Evolutionary conservation across 1,140 invertebrate genomes (phyloP).

Genomic region (Uloborus diversus): DNA sequence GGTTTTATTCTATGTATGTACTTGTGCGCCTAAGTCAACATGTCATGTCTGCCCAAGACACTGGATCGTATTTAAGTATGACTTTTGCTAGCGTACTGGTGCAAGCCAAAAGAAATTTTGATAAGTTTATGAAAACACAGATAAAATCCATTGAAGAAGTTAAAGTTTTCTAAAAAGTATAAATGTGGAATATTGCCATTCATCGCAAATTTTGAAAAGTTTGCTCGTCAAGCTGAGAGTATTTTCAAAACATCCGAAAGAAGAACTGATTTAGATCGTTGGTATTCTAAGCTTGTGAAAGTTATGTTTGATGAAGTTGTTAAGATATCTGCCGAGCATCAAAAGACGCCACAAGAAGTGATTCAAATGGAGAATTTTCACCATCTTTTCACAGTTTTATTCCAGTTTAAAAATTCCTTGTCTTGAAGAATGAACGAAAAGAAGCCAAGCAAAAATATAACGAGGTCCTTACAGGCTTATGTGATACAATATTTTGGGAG

Average conservation of each 20-base stretch:
- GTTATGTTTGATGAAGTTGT: slow-evolving; percentile 89
- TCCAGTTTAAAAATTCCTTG: slow-evolving; percentile 90
- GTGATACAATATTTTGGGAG: slow-evolving; percentile 94
- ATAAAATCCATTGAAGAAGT: slow-evolving; percentile 84
- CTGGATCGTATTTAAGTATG: slow-evolving; percentile 87
- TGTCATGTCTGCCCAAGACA: slow-evolving; percentile 88
- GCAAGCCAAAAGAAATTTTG: slow-evolving; percentile 94
- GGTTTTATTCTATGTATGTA: slow-evolving; percentile 91
- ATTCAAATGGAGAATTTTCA: slow-evolving; percentile 99
- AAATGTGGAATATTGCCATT: slow-evolving; percentile 94
- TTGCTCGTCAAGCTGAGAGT: slow-evolving; percentile 84
- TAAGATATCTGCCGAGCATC: slow-evolving; percentile 83
- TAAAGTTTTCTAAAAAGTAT: slow-evolving; percentile 73
- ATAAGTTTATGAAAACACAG: slow-evolving; percentile 90
- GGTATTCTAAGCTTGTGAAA: slow-evolving; percentile 85
- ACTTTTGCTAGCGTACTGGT: slow-evolving; percentile 88
- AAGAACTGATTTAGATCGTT: slow-evolving; percentile 94
- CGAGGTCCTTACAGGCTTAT: slow-evolving; percentile 82
- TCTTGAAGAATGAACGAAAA: slow-evolving; percentile 85
- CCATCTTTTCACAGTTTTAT: slow-evolving; percentile 86
- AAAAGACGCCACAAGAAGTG: slow-evolving; percentile 93
- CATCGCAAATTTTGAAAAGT: slow-evolving; percentile 90
- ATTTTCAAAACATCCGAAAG: slow-evolving; percentile 89
- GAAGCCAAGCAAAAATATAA: slow-evolving; percentile 92
- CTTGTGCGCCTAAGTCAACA: slow-evolving; percentile 88